Percentiles rank a stretch among this genome's conserved stretches.
Conservation (phyloP, 1,140 invertebrate genomes). For the Periplaneta americana region DNA sequence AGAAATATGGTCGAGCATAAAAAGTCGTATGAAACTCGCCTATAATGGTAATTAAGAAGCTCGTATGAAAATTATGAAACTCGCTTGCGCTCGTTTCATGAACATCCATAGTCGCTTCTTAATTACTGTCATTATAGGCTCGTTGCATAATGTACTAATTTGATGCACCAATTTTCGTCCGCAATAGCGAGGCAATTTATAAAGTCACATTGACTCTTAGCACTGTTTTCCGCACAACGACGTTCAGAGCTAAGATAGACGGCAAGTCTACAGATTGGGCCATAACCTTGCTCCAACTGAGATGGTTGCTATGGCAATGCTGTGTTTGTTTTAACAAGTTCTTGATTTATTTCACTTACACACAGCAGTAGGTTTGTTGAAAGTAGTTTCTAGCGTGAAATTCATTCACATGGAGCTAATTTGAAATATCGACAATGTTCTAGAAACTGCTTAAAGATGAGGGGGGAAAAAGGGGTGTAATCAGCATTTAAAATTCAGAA, state of each 20-base stretch:
- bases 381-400: not conserved
- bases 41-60: too few species aligned
- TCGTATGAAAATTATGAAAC: too few species aligned
- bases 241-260: not conserved
- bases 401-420: not conserved
- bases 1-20: too few species aligned
- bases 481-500: not conserved
- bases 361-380: not conserved
- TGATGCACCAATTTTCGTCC: too few species aligned
- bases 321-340: not conserved
- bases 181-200: too few species aligned
- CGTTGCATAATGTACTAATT: too few species aligned
- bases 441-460: not conserved
- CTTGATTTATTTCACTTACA: not conserved
- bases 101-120: too few species aligned
- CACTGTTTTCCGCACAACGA: not conserved
- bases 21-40: too few species aligned
- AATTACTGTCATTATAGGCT: too few species aligned
- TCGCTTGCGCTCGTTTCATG: too few species aligned
- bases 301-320: not conserved
- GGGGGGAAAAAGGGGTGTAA: not conserved
- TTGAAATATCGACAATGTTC: not conserved
- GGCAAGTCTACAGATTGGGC: not conserved
- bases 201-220: not conserved
- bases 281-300: not conserved